Base-by-base conservation (phyloP, 2,888 invertebrate genomes). In the Amblyjoppa fuscipennis region DNA sequence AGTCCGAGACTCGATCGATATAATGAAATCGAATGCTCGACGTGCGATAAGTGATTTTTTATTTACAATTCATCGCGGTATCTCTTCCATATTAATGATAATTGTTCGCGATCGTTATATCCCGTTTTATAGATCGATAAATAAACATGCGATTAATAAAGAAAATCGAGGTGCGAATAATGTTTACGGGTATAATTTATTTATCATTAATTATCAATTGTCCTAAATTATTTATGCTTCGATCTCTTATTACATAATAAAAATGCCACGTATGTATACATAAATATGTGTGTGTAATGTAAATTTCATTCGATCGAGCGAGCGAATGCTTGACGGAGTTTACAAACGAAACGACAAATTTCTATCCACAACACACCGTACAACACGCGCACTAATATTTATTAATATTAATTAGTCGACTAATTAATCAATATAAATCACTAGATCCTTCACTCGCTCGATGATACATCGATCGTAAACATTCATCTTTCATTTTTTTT, bases 401-500 rank as follows among this genome's bases (percentile, higher is more conserved):
- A 59, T 59, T 25, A 13, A 59, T 59, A 59, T 59, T 11, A 59
- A 28, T 59, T 28, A 25, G 13, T 59, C 13, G 9, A 4, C 3
- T 28, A 59, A 59, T 59, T 25, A 59, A 76, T 70, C 51, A 41
- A 69, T 69, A 74, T 16, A 51, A 75, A 61, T 45, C 81, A 81
- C 75, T 81, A 75, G 81, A 79, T 77, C 34, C 20, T 74, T 41
- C 77, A 81, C 77, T 84, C 84, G 68, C 81, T 73, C 69, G 74
- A 74, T 73, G 71, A 25, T 28, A 56, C 61, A 13, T 68, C 49
- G 56, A 34, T 38, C 20, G 49, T 68, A 49, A 45, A 69, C 49
- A 49, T 49, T 49, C 13, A 49, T 70, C 25, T n/a, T 25, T 16
- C 61, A 51, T 69, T 45, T 77, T 56, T 68, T 56, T 68, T 49